Base-by-base conservation (phyloP, 2,888 invertebrate species). In the Boloria selene region DNA sequence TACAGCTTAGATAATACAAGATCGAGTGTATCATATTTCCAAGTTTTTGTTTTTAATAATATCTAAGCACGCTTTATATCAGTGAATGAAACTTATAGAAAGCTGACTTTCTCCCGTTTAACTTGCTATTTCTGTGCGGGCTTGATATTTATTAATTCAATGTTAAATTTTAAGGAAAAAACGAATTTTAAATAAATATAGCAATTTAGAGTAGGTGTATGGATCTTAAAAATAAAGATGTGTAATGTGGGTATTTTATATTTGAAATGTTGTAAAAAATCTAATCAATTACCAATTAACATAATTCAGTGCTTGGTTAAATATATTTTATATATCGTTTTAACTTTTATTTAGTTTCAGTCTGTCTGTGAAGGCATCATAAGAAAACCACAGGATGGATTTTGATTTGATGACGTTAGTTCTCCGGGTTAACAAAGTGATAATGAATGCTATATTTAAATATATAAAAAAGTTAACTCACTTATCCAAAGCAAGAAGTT, bases 401-500 rank as follows among this genome's bases (percentile, higher is more conserved):
- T n/a, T n/a, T n/a, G n/a, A n/a, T n/a, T n/a, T n/a, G n/a, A n/a
- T n/a, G n/a, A n/a, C n/a, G n/a, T n/a, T n/a, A n/a, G n/a, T n/a
- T n/a, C n/a, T n/a, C n/a, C n/a, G n/a, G n/a, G n/a, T n/a, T n/a
- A n/a, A n/a, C n/a, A n/a, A n/a, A n/a, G n/a, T n/a, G n/a, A n/a
- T n/a, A n/a, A n/a, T 47, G n/a, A 18, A 51, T 51, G 10, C n/a
- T 52, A 17, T 18, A 22, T 18, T 52, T 52, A 18, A 52, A 51
- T n/a, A 51, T 17, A 1, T 14, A n/a, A 22, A 42, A 42, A 42
- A 49, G 45, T 18, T 42, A 17, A 69, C 93, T 93, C 89, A 97
- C 97, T 96, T 97, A 84, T 97, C 97, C 61, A 97, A 93, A 22
- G 97, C 97, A 61, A 97, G 92, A 65, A 97, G 95, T 81, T 97